Percentiles rank a stretch among this genome's conserved stretches.
These are phyloP conservation scores for Drosophila eugracilis DNA, from an alignment of 1,140 invertebrate genomes.

Conservation along the genomic window DNA sequence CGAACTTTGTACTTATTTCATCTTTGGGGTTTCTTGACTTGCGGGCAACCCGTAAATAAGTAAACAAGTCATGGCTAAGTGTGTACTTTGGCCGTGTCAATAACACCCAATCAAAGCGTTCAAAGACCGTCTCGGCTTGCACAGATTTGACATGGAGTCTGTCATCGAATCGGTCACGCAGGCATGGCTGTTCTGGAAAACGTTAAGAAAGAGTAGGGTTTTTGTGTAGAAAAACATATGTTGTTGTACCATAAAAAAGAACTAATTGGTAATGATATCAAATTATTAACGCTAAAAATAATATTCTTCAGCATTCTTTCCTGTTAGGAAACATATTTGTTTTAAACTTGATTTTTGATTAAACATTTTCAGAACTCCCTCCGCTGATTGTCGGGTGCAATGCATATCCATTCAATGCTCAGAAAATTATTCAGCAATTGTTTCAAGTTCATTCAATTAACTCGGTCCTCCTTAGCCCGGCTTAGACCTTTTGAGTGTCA, in stretches of 20 bases:
- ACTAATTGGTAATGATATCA: not conserved
- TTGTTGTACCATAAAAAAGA: no score
- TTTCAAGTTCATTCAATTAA: constrained; percentile 76
- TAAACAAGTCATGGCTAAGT: constrained; percentile 42
- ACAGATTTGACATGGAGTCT: constrained; percentile 21
- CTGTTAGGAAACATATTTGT: not conserved
- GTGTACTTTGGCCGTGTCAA: constrained; percentile 55
- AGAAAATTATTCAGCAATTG: constrained; percentile 65
- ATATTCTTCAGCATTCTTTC: no score
- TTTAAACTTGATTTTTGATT: no score
- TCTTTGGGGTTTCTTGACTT: not conserved
- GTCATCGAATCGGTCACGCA: constrained; percentile 28
- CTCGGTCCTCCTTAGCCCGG: constrained; percentile 16
- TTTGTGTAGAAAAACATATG: no score
- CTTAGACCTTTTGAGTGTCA: constrained; percentile 54
- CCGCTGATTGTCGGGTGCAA: not conserved
- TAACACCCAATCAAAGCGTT: constrained; percentile 63
- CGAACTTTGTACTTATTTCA: constrained; percentile 13
- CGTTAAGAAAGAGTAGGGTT: not conserved
- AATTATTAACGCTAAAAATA: no score
- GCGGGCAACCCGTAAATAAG: not conserved
- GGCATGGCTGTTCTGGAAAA: constrained; percentile 38
- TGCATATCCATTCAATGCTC: constrained; percentile 28
- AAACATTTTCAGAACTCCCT: constrained; percentile 28
- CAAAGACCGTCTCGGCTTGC: constrained; percentile 46